Base-by-base conservation (phyloP, 2,113 vertebrate species). In the Uria lomvia region DNA sequence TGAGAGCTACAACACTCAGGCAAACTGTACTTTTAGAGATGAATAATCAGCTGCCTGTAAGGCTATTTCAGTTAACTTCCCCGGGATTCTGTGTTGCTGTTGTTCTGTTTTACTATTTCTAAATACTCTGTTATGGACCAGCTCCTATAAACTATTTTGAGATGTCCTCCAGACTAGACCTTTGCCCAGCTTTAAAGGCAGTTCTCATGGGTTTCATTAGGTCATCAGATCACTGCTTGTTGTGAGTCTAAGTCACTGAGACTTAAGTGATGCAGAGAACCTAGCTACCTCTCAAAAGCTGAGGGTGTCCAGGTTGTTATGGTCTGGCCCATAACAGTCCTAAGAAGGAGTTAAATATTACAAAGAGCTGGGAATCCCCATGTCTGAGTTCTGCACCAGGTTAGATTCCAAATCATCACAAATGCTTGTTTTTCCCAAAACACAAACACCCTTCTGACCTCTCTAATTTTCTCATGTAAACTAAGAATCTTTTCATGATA, bases 401-500 rank as follows among this genome's bases (percentile, higher is more conserved):
- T 27, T 53, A 26, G 22, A 47, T 80, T 84, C 67, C 19, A 86
- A 74, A 67, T 83, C 22, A 24, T 30, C 45, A 55, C 42, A 63
- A 88, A 55, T 77, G 32, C 42, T 66, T 90, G 49, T 52, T 95
- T 96, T 90, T 84, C 88, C 60, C 7, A 43, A 86, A 90, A 81
- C 17, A 76, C 50, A 86, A 88, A n/a, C 47, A 55, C 17, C 32
- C 63, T 84, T 84, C 68, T 94, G 94, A 92, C 79, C 47, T 86
- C 60, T 83, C 59, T 91, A 65, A 81, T 84, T 86, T 94, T 92
- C 90, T 94, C 68, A 86, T 84, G 67, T 84, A 94, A 92, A 81
- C 56, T 67, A 71, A 74, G 56, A 92, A 81, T 81, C 32, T 90
- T 80, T 93, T 80, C 23, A 47, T 63, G 42, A 71, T 71, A 86